Conservation (phyloP, 2,888 invertebrate species). For the Nomada fucata region DNA sequence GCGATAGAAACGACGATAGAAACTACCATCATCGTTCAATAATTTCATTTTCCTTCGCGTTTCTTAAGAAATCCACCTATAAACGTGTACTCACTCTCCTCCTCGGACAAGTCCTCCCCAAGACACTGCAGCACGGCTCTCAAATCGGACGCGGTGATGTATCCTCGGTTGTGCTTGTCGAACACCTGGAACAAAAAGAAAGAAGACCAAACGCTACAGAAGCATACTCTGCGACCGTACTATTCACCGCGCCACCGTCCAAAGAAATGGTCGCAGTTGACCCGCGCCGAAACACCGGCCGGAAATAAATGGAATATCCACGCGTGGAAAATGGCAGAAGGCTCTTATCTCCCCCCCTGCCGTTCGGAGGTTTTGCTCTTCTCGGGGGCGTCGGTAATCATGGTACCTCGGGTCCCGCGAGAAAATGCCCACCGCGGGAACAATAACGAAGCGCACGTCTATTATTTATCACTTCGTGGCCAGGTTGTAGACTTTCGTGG, state of each 20-base stretch:
- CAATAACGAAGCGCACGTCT: conserved; percentile 52
- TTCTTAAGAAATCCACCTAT: background rate
- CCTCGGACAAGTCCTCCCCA: conserved; percentile 94
- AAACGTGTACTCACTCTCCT: conserved; percentile 90
- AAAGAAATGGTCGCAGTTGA: background rate
- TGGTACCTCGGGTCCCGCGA: conserved; percentile 4
- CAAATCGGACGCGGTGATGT: conserved; percentile 95
- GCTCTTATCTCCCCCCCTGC: background rate
- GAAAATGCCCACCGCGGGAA: conserved; percentile 46
- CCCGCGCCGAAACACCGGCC: conserved; percentile 11
- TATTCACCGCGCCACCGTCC: background rate
- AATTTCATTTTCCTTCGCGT: too few species aligned
- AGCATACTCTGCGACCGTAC: background rate
- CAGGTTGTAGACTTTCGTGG: conserved; percentile 5
- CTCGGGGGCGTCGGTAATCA: conserved; percentile 24
- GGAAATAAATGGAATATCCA: conserved; percentile 48
- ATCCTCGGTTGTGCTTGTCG: conserved; percentile 96
- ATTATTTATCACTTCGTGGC: conserved; percentile 60
- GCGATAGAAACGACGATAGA: too few species aligned
- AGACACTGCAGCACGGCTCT: conserved; percentile 94
- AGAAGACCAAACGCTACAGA: background rate
- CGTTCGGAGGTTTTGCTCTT: background rate
- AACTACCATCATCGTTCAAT: too few species aligned
- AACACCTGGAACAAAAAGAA: conserved; percentile 85
- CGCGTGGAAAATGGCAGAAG: conserved; percentile 27